Conservation (phyloP, 2,888 invertebrate genomes). For the Pharmacophagus antenor region DNA sequence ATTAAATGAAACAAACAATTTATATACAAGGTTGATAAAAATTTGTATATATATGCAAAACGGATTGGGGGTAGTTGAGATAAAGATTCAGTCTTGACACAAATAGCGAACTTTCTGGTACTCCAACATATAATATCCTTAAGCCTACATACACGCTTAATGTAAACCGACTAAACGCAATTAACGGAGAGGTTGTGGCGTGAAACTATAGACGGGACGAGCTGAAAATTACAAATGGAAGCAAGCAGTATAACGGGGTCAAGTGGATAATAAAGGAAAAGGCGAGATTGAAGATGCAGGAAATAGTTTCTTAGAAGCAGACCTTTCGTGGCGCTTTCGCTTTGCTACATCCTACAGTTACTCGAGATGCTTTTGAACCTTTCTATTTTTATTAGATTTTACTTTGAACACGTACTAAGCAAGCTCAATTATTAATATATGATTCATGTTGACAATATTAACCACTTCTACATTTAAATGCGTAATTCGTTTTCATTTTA, state of each 20-base stretch:
- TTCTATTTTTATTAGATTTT: background rate
- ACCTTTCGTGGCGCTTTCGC: slow-evolving; percentile 9
- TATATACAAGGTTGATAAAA: too few relatives aligned
- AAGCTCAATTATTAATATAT: too few relatives aligned
- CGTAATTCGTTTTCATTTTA: too few relatives aligned
- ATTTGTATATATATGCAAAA: too few relatives aligned
- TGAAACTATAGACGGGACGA: slow-evolving; percentile 16
- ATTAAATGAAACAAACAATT: too few relatives aligned
- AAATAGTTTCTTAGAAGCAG: slow-evolving; percentile 29
- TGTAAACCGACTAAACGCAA: background rate
- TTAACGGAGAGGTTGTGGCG: background rate
- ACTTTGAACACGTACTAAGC: background rate
- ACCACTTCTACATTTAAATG: too few relatives aligned
- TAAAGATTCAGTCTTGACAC: too few relatives aligned
- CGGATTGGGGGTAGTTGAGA: too few relatives aligned
- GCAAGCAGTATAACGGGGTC: slow-evolving; percentile 27
- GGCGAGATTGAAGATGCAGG: slow-evolving; percentile 26
- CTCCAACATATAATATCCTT: too few relatives aligned
- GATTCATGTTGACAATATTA: too few relatives aligned
- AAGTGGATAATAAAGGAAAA: slow-evolving; percentile 29
- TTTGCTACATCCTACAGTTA: slow-evolving; percentile 1
- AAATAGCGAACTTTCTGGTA: too few relatives aligned
- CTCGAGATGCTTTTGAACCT: slow-evolving; percentile 1
- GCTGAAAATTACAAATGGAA: slow-evolving; percentile 18
- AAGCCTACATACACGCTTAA: background rate